phyloP scores from a whole-genome alignment of 1,140 invertebrate species.

The Nephotettix cincticeps region DNA sequence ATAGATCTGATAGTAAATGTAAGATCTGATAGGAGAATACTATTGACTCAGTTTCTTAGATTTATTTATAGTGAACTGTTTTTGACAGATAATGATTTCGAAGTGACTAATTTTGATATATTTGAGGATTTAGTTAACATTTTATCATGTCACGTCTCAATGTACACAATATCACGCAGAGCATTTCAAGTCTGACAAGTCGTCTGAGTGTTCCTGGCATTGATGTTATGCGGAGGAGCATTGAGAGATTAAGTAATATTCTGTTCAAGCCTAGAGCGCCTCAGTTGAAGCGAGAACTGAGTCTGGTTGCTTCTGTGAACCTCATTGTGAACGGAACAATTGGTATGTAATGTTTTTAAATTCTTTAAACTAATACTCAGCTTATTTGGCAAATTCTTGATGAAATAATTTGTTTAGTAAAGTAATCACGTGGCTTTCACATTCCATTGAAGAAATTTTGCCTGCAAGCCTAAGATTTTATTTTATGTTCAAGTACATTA shows the following conservation, averaged over 20 bases:
- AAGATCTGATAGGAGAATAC: background rate
- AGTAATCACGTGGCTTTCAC: too few species aligned
- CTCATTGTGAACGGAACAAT: slow-evolving; percentile 81
- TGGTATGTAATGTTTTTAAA: too few species aligned
- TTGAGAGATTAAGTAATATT: background rate
- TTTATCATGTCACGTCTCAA: background rate
- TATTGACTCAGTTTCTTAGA: background rate
- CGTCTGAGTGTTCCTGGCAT: slow-evolving; percentile 7
- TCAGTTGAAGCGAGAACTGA: slow-evolving; percentile 70
- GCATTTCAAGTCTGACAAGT: background rate
- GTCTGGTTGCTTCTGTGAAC: slow-evolving; percentile 73
- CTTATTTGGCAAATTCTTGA: too few species aligned
- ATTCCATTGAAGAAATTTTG: too few species aligned
- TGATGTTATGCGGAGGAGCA: background rate
- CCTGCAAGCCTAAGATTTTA: too few species aligned
- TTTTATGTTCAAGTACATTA: too few species aligned
- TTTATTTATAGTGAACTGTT: background rate
- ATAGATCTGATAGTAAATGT: background rate
- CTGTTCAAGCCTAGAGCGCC: background rate
- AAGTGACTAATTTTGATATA: background rate
- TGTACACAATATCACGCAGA: background rate
- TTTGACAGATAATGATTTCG: background rate
- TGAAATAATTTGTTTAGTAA: too few species aligned
- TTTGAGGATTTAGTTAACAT: background rate
- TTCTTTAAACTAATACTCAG: too few species aligned